Conservation (phyloP, 1,140 invertebrate species). For the Drosophila insularis region DNA sequence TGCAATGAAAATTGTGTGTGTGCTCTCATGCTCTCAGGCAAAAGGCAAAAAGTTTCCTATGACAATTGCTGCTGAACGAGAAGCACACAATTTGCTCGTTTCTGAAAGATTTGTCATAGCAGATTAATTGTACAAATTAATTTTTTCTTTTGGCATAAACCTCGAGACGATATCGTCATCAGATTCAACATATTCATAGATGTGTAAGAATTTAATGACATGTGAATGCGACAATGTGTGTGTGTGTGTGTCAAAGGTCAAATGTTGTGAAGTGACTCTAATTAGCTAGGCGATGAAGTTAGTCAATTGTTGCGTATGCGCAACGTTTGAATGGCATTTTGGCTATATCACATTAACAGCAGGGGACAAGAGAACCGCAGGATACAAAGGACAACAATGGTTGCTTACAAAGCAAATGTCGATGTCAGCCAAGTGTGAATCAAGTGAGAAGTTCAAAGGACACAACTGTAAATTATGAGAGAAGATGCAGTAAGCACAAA, state of each 20-base stretch:
- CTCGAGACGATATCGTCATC: slow-evolving; percentile 30
- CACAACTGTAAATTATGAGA: slow-evolving; percentile 74
- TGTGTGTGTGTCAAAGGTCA: slow-evolving; percentile 33
- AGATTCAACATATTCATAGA: background rate
- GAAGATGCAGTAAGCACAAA: slow-evolving; percentile 53
- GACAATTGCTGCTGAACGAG: slow-evolving; percentile 10
- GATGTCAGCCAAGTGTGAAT: slow-evolving; percentile 76
- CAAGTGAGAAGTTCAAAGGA: slow-evolving; percentile 68
- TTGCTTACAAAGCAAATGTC: slow-evolving; percentile 55
- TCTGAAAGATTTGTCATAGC: slow-evolving; percentile 40
- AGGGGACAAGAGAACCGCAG: slow-evolving; percentile 53
- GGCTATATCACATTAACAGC: slow-evolving; percentile 64
- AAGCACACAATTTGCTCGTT: background rate
- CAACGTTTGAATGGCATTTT: slow-evolving; percentile 43
- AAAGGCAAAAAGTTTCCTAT: slow-evolving; percentile 39
- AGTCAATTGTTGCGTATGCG: slow-evolving; percentile 66
- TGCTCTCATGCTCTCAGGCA: slow-evolving; percentile 35
- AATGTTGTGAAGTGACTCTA: slow-evolving; percentile 35
- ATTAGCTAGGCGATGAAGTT: slow-evolving; percentile 43
- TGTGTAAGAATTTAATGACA: background rate
- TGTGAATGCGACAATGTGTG: no score
- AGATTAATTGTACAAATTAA: slow-evolving; percentile 79
- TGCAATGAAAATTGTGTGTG: slow-evolving; percentile 67
- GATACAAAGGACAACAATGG: slow-evolving; percentile 43
- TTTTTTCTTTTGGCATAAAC: slow-evolving; percentile 42